phyloP scores from a whole-genome alignment of 2,888 invertebrate genomes.

The Thyatira batis region DNA sequence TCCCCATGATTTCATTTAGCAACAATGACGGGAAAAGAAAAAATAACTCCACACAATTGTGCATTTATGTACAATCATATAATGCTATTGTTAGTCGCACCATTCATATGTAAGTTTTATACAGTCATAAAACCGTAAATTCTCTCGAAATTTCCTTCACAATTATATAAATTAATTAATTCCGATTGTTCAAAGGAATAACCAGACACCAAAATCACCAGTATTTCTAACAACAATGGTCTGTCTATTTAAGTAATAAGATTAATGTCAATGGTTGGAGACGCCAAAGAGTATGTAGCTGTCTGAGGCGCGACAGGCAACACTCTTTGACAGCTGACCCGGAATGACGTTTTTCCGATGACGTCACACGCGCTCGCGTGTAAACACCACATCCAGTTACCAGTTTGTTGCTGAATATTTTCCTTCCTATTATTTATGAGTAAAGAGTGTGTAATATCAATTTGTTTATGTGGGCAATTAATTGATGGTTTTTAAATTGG shows the following conservation, averaged over 20 bases:
- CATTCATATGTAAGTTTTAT: no score
- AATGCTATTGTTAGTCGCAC: no score
- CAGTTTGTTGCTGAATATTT: background rate
- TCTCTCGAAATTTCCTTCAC: no score
- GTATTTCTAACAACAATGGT: background rate
- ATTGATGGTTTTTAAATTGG: background rate
- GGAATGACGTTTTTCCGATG: conserved; percentile 13
- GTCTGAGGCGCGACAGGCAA: background rate
- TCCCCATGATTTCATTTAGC: no score
- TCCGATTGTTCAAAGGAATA: background rate
- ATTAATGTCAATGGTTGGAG: conserved; percentile 3
- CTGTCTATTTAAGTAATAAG: conserved; percentile 6
- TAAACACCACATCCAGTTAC: background rate
- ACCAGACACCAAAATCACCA: background rate
- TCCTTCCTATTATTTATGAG: background rate
- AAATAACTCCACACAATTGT: no score
- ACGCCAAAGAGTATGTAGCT: background rate
- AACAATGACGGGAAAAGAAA: no score
- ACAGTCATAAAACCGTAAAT: no score
- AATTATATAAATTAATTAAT: background rate
- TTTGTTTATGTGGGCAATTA: background rate
- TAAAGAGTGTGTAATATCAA: background rate
- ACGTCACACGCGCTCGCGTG: background rate
- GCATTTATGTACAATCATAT: no score
- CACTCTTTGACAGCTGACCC: conserved; percentile 18